Percentiles rank a stretch among this genome's conserved stretches.
phyloP scores from a whole-genome alignment of 1,140 invertebrate genomes.

The Lordiphosa clarofinis region DNA sequence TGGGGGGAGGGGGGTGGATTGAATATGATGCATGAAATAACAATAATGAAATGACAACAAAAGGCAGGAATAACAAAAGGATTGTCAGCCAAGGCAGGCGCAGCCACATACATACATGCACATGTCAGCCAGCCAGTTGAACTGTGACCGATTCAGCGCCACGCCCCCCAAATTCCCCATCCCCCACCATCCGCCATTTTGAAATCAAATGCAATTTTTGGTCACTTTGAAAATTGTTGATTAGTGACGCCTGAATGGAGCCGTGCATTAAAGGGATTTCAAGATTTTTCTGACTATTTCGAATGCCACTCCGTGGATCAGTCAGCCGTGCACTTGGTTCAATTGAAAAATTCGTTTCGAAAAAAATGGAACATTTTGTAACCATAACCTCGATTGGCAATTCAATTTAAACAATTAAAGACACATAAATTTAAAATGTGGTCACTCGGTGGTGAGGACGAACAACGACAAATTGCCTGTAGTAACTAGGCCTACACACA shows the following conservation, averaged over 20 bases:
- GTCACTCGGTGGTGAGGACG: conserved; percentile 30
- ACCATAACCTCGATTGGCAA: conserved; percentile 44
- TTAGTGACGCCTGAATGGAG: conserved; percentile 68
- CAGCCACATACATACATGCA: conserved; percentile 12
- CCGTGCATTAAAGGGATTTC: conserved; percentile 50
- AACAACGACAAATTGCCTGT: conserved; percentile 60
- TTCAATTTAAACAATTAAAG: conserved; percentile 73
- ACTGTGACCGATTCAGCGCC: conserved; percentile 21
- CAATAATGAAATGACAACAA: conserved; percentile 78
- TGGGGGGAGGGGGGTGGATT: conserved; percentile 13
- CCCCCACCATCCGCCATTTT: conserved; percentile 22
- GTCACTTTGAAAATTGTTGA: conserved; percentile 76
- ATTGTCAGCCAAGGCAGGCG: conserved; percentile 24
- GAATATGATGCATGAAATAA: conserved; percentile 76
- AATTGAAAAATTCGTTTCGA: conserved; percentile 27
- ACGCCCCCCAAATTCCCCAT: conserved; percentile 24
- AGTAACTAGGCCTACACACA: conserved; percentile 34
- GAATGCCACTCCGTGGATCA: conserved; percentile 25
- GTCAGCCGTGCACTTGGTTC: conserved; percentile 27
- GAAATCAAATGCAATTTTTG: conserved; percentile 74
- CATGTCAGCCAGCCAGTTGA: conserved; percentile 49
- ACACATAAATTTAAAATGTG: conserved; percentile 74
- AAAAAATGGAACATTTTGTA: conserved; percentile 28
- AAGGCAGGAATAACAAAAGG: conserved; percentile 71
- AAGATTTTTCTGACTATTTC: conserved; percentile 26